These are phyloP conservation scores for Alcedo quadribrachys DNA, from an alignment of 2,797 vertebrate species.

Conservation along the genomic window DNA sequence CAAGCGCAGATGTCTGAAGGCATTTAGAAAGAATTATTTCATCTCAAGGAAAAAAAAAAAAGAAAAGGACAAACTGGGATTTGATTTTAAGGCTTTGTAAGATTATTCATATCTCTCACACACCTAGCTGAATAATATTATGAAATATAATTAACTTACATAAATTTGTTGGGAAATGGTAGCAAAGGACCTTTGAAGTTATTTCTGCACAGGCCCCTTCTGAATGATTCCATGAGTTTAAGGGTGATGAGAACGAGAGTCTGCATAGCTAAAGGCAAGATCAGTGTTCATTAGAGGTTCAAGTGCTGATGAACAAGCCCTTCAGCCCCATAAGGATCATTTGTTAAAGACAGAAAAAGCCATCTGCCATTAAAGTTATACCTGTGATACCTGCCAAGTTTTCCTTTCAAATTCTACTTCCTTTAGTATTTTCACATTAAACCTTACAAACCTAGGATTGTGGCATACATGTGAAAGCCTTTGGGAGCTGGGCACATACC, in stretches of 20 bases:
- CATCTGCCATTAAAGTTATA: neutral
- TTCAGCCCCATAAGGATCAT: neutral
- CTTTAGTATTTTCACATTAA: neutral
- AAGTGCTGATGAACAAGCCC: neutral
- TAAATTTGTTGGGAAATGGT: neutral
- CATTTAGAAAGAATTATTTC: neutral
- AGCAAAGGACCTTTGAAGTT: neutral
- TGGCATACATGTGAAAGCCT: neutral
- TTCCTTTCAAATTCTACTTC: neutral
- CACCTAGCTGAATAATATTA: neutral
- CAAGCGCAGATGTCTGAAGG: neutral
- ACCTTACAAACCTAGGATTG: neutral
- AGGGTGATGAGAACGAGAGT: neutral
- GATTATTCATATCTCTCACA: neutral
- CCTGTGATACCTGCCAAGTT: neutral
- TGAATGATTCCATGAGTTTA: neutral
- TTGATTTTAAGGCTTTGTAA: neutral
- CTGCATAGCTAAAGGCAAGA: slow-evolving; percentile 4
- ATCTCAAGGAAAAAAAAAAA: neutral
- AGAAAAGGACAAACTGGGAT: neutral
- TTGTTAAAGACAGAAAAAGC: neutral
- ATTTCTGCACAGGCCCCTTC: neutral
- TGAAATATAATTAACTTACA: neutral
- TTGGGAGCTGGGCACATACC: neutral
- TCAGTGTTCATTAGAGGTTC: slow-evolving; percentile 10